Evolutionary conservation across 2,113 vertebrate genomes (phyloP), one percentile per base, ranked within the genome.

Genomic region (Neoarius graeffei): DNA sequence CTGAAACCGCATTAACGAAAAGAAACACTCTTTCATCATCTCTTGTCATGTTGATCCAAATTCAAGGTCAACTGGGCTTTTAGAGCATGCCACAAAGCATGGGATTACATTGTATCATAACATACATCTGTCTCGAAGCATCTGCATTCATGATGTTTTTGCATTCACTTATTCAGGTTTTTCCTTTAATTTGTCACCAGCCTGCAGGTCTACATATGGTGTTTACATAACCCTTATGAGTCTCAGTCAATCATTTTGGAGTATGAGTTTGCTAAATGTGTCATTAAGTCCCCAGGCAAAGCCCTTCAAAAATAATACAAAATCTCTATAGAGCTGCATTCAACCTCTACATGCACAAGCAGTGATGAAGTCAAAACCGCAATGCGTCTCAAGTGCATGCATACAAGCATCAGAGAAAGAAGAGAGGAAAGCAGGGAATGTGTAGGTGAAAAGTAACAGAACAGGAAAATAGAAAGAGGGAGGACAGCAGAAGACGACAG

Each of bases 331-430:
- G 86, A 77, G 66, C 52, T 15, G 82, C 64, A 80, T 87, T 85
- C 84, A 71, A 81, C 81, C 42, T 57, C 35, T 56, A 86, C 92
- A 93, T 93, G 93, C 93, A 93, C 93, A 92, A 90, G 89, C 86
- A 85, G 15, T 79, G 85, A 88, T 73, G 89, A 89, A 84, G 83
- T 89, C 88, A 86, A 64, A 69, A 91, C 92, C 92, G 85, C 88
- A 91, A 84, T 93, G 91, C 76, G 88, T 81, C 87, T 87, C 91
- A 62, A 91, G 90, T 92, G 92, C 93, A 91, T 94, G 93, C 94
- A 89, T 73, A 92, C 93, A 93, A 89, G 90, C 92, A 91, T 89
- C 90, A 74, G 25, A 89, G 88, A 30, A 35, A 91, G 86, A 91
- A 86, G 89, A 85, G 85, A 88, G 82, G 81, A 83, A 87, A 87